Base-by-base conservation (phyloP, 2,888 invertebrate genomes). In the Drosophila histrio region DNA sequence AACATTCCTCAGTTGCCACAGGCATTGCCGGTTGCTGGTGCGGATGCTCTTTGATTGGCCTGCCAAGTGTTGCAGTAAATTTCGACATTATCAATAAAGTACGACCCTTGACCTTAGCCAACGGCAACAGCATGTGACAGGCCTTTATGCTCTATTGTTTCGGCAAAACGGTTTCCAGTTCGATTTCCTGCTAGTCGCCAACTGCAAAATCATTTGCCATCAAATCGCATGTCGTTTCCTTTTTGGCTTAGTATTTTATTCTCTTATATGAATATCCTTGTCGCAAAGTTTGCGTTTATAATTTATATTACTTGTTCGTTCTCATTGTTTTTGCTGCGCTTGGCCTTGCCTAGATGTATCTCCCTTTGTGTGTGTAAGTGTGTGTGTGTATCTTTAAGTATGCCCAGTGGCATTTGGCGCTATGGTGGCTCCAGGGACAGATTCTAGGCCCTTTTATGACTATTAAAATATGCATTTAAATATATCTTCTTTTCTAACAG, bases 381-480 rank as follows among this genome's bases (percentile, higher is more conserved):
- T 43, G 9, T 75, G 19, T 58, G 36, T 61, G 39, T 60, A 28
- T 78, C 85, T 75, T 81, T 82, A 81, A 82, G 77, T 81, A 75
- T 64, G 71, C 82, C 82, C 76, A 75, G 30, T 71, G 87, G 87
- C 87, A 82, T 87, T 82, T 87, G 59, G 58, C 66, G 57, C 47
- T 46, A 46, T 49, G 54, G 28, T 62, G 59, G 47, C 82, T 50
- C 64, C 64, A 63, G 80, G 67, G 73, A 73, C 66, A 58, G 60
- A 71, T 76, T 61, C 66, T 66, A 61, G 67, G 49, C 74, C 52
- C 62, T 72, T 82, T 87, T 83, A 87, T 69, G 88, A 69, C 82
- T 81, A 83, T 85, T 87, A 83, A 87, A 85, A 83, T 85, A 81
- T 82, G 76, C 82, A 83, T 87, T 83, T 87, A 87, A 87, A 87